Conservation (phyloP, 1,140 invertebrate species). For the Conopomorpha cramerella region DNA sequence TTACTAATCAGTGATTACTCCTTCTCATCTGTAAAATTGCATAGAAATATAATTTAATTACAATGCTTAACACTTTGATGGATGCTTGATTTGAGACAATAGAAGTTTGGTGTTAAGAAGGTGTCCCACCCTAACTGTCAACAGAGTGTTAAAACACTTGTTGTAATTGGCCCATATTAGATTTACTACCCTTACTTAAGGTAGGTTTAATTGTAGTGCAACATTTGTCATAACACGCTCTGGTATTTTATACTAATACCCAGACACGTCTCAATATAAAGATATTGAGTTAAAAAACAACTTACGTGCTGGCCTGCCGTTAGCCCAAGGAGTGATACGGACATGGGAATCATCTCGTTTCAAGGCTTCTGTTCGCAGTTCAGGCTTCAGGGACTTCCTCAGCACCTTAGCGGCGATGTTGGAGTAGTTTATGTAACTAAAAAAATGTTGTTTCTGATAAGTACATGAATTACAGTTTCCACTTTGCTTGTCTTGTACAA, state of each 20-base stretch:
- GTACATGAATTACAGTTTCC: too few species aligned
- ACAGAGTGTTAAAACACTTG: too few species aligned
- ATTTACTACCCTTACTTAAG: background rate
- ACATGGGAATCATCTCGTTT: conserved; percentile 77
- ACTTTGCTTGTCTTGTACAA: too few species aligned
- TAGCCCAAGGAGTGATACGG: conserved; percentile 83
- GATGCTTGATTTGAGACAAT: too few species aligned
- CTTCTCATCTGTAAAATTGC: conserved; percentile 50
- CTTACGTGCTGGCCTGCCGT: conserved; percentile 84
- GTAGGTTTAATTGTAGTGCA: background rate
- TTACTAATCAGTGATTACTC: conserved; percentile 28
- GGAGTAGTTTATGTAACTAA: conserved; percentile 89
- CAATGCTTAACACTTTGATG: too few species aligned
- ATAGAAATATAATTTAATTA: too few species aligned
- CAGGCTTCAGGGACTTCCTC: conserved; percentile 76
- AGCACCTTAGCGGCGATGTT: conserved; percentile 84
- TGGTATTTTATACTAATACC: too few species aligned
- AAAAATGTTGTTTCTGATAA: background rate
- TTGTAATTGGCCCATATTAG: background rate
- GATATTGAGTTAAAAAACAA: conserved; percentile 19
- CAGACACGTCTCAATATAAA: conserved; percentile 1
- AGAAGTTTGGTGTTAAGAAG: too few species aligned
- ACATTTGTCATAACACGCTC: too few species aligned
- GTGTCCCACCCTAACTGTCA: too few species aligned
- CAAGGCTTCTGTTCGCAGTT: conserved; percentile 71